Base-by-base conservation (phyloP, 2,888 invertebrate species). In the Megamerina dolium region DNA sequence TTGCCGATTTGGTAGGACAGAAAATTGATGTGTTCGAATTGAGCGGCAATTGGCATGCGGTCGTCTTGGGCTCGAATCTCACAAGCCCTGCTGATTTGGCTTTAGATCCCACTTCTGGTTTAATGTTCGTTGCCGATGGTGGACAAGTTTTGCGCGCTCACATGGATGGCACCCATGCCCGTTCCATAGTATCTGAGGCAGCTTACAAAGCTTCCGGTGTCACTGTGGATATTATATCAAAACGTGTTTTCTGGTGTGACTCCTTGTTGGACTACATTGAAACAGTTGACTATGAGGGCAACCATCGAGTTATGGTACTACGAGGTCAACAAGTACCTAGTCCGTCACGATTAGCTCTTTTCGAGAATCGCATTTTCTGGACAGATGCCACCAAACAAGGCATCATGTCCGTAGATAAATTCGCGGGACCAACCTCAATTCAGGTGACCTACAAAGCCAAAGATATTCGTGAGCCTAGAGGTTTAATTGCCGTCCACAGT, bases 161-260 rank as follows among this genome's bases (percentile, higher is more conserved):
- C 60, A 95, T 96, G 95, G 95, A 95, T 66, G 95, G 95, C 3
- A 88, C 90, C 0, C 82, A 85, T 59, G 76, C 85, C 0, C 78
- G 80, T 33, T 82, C 89, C 0, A 85, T 97, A 29, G 87, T 94
- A 0, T 85, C 88, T 0, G 91, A 92, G 61, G 94, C 94, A 1
- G 87, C 95, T 0, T 92, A 95, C 68, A 89, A 91, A 68, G 95
- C 95, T 0, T 87, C 89, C 2, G 94, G 94, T 4, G 81, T 96
- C 9, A 82, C 93, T 0, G 83, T 93, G 0, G 96, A 97, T 70
- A 83, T 88, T n/a, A 84, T 92, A 18, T 83, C 87, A 0, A 83
- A 87, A 59, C 74, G 96, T 37, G 82, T 99, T 6, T 96, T 89
- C 73, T 97, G 96, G 95, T 94, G 95, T 60, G 97, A 99, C 68